Conservation (phyloP, 2,888 invertebrate species). For the Hemistola chrysoprasaria region DNA sequence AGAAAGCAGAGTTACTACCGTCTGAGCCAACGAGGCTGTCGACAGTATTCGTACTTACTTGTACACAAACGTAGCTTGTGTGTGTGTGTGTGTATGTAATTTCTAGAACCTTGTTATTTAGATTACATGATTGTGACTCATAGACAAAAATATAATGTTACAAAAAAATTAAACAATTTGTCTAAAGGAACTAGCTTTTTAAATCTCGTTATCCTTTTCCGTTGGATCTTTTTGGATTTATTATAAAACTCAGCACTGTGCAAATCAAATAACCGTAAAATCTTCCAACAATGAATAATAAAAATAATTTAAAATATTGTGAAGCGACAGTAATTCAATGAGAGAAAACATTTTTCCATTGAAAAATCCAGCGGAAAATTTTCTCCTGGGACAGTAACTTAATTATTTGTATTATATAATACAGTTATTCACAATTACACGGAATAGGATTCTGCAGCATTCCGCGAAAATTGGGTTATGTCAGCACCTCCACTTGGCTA, state of each 20-base stretch:
- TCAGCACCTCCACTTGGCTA: not conserved
- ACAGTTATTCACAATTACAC: conserved; percentile 72
- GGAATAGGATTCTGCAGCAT: conserved; percentile 45
- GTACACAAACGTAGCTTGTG: too few species aligned
- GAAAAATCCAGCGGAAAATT: conserved; percentile 49
- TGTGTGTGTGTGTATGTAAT: too few species aligned
- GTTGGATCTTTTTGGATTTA: too few species aligned
- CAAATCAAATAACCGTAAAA: conserved; percentile 58
- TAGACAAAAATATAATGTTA: too few species aligned
- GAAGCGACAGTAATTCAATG: conserved; percentile 68
- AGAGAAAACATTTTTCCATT: conserved; percentile 50
- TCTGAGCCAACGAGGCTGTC: too few species aligned
- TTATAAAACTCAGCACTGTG: conserved; percentile 11
- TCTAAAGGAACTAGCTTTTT: too few species aligned
- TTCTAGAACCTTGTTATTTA: too few species aligned
- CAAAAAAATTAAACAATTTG: too few species aligned
- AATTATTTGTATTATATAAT: conserved; percentile 76
- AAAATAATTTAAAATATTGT: conserved; percentile 77
- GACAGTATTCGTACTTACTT: too few species aligned
- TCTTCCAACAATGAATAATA: conserved; percentile 65
- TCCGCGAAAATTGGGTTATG: conserved; percentile 33
- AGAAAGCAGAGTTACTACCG: too few species aligned
- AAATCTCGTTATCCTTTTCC: too few species aligned
- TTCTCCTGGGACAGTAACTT: conserved; percentile 55
- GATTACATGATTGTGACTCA: too few species aligned